Evolutionary conservation across 2,888 invertebrate genomes (phyloP), one percentile per base, ranked within the genome.

Genomic region (Athetis lepigone): DNA sequence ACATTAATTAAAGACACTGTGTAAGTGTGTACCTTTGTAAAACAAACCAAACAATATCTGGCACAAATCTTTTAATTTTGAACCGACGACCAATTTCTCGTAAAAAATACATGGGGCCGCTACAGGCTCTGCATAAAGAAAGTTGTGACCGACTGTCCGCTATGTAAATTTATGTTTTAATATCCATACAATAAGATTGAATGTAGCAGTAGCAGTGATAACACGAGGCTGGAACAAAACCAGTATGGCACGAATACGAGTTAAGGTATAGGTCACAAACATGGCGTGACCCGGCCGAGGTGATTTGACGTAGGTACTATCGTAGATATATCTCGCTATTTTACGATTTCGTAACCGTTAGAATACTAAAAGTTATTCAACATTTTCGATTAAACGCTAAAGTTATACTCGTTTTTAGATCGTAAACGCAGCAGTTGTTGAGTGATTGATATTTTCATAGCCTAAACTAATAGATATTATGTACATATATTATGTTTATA

Each of bases 191-290:
- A 72, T 84, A 88, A 85, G 85, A 84, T 83, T 78, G 80, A 83
- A 72, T 84, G 73, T 88, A 63, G 81, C 70, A 71, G 74, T 70
- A 65, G 50, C 62, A 49, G 40, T 47, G 25, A 43, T 68, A 64
- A 59, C 59, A 46, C 43, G 62, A 72, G 80, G 76, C 70, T 81
- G 81, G 82, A 77, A 80, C 79, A 84, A 88, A 93, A 93, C 93
- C 92, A 92, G 92, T 93, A 93, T 89, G 77, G 86, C 90, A 92
- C 92, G 89, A 89, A 88, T 87, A 88, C 87, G 85, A 88, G 85
- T 77, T 73, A 70, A 82, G 77, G 84, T 84, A 85, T 92, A 90
- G 93, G 93, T 93, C 93, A 92, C 85, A 88, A 88, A 81, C 89
- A 87, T 82, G 83, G 83, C 89, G 85, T 90, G 92, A 91, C 91